Percentiles rank a stretch among this genome's conserved stretches.
Conservation (phyloP, 2,888 invertebrate genomes). For the Drosophila dives region DNA sequence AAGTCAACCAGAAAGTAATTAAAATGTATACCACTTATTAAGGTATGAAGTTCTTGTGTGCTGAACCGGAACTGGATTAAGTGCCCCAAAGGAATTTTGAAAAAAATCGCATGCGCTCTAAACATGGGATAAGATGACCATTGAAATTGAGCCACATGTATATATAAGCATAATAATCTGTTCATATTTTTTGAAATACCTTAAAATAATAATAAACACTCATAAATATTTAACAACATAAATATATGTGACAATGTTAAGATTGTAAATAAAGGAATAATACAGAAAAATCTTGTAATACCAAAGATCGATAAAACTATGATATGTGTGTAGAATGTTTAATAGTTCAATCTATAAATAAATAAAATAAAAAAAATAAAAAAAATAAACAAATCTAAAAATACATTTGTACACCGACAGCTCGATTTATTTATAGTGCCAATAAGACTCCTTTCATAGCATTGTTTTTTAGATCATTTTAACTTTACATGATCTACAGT, state of each 20-base stretch:
- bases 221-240: neutral
- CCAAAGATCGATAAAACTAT: neutral
- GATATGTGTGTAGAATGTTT: too few relatives aligned
- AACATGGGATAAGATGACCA: neutral
- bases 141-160: neutral
- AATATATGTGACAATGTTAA: neutral
- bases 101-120: neutral
- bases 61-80: constrained; percentile 20
- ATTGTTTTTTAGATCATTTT: neutral
- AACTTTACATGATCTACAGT: neutral
- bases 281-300: neutral
- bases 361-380: neutral
- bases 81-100: neutral
- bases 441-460: neutral
- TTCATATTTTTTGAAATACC: neutral
- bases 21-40: constrained; percentile 12
- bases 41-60: constrained; percentile 10
- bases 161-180: neutral
- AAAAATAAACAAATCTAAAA: neutral
- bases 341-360: neutral
- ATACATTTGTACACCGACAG: neutral
- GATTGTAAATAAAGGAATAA: neutral
- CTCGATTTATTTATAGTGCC: neutral
- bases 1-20: constrained; percentile 28
- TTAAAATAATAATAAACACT: neutral